phyloP scores from a whole-genome alignment of 2,888 invertebrate species.

The Amphipyra tragopoginis region DNA sequence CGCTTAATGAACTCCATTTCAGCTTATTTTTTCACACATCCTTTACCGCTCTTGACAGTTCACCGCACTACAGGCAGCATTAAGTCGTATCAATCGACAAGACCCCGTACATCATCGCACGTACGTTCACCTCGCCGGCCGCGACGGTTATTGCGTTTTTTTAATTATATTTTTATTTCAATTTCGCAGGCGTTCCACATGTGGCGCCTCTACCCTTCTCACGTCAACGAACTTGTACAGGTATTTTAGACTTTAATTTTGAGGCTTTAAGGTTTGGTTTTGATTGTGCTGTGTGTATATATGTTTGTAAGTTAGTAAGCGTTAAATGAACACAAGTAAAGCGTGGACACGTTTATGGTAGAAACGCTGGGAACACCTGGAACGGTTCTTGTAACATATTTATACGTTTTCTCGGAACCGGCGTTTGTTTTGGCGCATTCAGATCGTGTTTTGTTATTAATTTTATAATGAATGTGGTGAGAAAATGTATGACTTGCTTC shows the following conservation, averaged over 20 bases:
- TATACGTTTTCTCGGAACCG: slow-evolving; percentile 71
- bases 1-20: slow-evolving; percentile 5
- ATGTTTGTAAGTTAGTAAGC: slow-evolving; percentile 62
- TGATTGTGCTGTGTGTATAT: slow-evolving; percentile 9
- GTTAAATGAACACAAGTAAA: slow-evolving; percentile 78
- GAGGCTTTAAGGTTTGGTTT: slow-evolving; percentile 38
- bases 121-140: slow-evolving; percentile 75
- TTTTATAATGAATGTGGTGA: slow-evolving; percentile 60
- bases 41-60: slow-evolving; percentile 15
- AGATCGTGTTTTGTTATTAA: slow-evolving; percentile 50
- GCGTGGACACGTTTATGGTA: slow-evolving; percentile 80
- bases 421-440: slow-evolving; percentile 56
- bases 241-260: slow-evolving; percentile 40
- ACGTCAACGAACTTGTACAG: slow-evolving; percentile 48
- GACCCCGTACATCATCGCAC: slow-evolving; percentile 46
- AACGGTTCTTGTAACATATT: slow-evolving; percentile 68
- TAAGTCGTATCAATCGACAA: slow-evolving; percentile 62
- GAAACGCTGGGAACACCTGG: slow-evolving; percentile 80
- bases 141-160: slow-evolving; percentile 66
- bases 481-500: slow-evolving; percentile 44
- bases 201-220: slow-evolving; percentile 81
- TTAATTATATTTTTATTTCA: slow-evolving; percentile 73
- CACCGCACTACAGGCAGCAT: slow-evolving; percentile 36
- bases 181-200: slow-evolving; percentile 80
- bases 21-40: slow-evolving; percentile 14